Evolutionary conservation across 1,140 invertebrate genomes (phyloP), one percentile per base, ranked within the genome.

Genomic region (Thalassaphorura encarpata): DNA sequence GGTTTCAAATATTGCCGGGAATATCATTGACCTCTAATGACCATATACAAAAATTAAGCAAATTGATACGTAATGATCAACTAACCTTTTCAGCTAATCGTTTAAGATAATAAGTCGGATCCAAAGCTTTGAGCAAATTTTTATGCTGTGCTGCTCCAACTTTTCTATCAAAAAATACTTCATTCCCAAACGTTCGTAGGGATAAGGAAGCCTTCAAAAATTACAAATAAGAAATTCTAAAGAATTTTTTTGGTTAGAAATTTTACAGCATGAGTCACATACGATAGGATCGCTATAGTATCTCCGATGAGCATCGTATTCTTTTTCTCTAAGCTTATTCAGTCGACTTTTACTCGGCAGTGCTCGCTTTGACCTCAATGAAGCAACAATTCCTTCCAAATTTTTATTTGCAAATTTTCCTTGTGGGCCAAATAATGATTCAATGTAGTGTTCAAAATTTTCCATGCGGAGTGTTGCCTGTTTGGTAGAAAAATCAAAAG

Each of bases 391-490:
- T 27, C 46, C 61, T 29, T 56, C 36, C 31, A 58, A 28, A 26
- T 60, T 58, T 23, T 28, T 42, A 52, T 43, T 57, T 18, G 39
- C 40, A 23, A 85, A 76, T 0, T 80, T 77, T 3, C 85, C 84
- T 56, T 82, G 77, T 0, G 82, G 79, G 0, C 84, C 85, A 66
- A 95, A 90, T 26, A 88, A 73, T 28, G 78, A 78, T 70, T 91
- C 87, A 19, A 88, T 77, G 66, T 89, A 82, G 59, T 80, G 78
- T 69, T 96, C 90, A 48, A 94, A 80, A 26, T 89, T 90, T 71
- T 94, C 86, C 8, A 82, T 75, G 31, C 89, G 77, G 16, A 83
- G 79, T 57, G 82, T 82, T 27, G 84, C 71, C 80, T 85, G 68
- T 47, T n/a, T 19, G 24, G 40, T 50, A 41, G 42, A n/a, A n/a